A percentile compares a stretch with the other conserved stretches of the same genome.
Evolutionary conservation across 2,797 vertebrate species (phyloP).

Genomic region (Coccyzus lansbergi): DNA sequence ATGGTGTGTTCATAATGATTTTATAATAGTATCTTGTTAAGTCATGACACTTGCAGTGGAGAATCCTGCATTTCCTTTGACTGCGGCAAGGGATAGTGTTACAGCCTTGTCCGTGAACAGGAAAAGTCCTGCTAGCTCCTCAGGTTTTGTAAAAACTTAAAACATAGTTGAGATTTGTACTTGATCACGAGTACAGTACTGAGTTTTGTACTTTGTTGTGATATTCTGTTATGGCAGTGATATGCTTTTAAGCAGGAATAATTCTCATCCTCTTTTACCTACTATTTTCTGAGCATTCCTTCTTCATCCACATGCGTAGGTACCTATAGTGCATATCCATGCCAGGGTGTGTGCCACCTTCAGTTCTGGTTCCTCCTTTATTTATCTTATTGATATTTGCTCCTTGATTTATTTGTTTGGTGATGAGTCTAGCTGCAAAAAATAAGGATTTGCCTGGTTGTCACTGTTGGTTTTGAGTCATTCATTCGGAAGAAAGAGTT

Average conservation of each 20-base stretch:
- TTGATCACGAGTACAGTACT: neutral
- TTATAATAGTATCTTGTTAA: neutral
- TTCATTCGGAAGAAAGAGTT: neutral
- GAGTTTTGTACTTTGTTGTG: neutral
- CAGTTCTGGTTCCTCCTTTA: neutral
- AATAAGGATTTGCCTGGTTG: neutral
- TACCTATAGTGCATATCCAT: neutral
- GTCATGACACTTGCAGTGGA: fast-evolving
- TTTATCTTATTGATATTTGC: neutral
- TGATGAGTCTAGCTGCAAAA: neutral
- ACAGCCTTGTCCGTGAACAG: fast-evolving
- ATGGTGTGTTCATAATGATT: fast-evolving
- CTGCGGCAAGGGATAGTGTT: neutral
- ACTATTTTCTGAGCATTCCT: neutral
- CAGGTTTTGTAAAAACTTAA: neutral
- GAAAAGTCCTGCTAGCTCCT: neutral
- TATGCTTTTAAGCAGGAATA: fast-evolving
- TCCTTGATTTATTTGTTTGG: neutral
- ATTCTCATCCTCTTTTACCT: neutral
- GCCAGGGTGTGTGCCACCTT: neutral
- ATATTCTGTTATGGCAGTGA: neutral
- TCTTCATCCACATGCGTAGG: neutral
- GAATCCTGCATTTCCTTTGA: neutral
- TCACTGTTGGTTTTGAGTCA: neutral
- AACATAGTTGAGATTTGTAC: fast-evolving